Percentiles rank a stretch among this genome's conserved stretches.
These are phyloP conservation scores for Philonicus albiceps DNA, from an alignment of 2,888 invertebrate genomes.

Conservation along the genomic window DNA sequence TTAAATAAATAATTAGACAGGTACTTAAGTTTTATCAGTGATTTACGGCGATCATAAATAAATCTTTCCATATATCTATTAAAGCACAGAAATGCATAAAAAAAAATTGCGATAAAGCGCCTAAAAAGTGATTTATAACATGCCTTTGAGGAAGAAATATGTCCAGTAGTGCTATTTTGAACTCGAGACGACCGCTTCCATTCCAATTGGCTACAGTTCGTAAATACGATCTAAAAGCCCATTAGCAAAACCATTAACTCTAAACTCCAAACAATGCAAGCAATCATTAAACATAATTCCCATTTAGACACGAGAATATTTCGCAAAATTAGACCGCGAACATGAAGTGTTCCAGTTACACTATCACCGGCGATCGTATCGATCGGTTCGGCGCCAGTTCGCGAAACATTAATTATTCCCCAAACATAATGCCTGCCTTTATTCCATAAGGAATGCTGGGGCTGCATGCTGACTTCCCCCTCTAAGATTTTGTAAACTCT, in stretches of 20 bases:
- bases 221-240: background rate
- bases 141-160: background rate
- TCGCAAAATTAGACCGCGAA: conserved; percentile 19
- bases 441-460: background rate
- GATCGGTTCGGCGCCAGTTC: conserved; percentile 6
- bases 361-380: conserved; percentile 11
- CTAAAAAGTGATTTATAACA: background rate
- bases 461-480: background rate
- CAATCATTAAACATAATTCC: conserved; percentile 12
- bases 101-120: background rate
- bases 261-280: background rate
- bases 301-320: background rate
- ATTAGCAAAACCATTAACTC: conserved; percentile 9
- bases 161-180: background rate
- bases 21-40: background rate
- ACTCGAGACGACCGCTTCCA: background rate
- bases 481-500: background rate
- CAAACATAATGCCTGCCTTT: background rate
- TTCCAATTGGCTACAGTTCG: background rate
- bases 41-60: background rate
- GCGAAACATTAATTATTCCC: conserved; percentile 9
- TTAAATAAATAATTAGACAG: background rate
- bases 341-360: conserved; percentile 22
- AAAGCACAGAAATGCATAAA: background rate
- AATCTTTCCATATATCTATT: background rate